A percentile compares a stretch with the other conserved stretches of the same genome.
These are phyloP conservation scores for Halcyon malimbica DNA, from an alignment of 2,113 vertebrate genomes.

Conservation along the genomic window DNA sequence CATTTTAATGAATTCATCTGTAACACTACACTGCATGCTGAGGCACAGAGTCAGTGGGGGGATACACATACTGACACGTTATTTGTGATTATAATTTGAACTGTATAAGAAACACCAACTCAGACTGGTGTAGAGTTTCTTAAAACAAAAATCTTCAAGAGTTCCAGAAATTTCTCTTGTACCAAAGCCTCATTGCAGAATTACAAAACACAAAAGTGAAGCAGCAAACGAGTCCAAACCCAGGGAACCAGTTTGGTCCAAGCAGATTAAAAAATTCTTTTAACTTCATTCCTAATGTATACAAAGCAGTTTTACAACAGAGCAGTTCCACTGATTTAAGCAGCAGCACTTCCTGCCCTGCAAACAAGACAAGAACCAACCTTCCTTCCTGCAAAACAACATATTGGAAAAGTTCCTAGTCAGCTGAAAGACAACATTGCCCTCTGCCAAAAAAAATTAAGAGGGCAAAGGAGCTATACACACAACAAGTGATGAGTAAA, in stretches of 20 bases:
- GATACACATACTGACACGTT: neutral
- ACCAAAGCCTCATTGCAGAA: neutral
- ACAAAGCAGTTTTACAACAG: neutral
- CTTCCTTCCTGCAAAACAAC: neutral
- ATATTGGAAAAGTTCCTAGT: neutral
- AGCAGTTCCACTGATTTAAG: neutral
- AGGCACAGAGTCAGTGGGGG: neutral
- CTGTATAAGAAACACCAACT: neutral
- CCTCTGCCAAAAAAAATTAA: neutral
- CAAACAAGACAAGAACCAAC: neutral
- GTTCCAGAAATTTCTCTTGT: neutral
- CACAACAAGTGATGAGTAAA: neutral
- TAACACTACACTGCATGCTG: neutral
- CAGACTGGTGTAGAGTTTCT: neutral
- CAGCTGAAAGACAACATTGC: neutral
- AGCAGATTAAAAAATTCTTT: neutral
- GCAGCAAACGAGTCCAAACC: neutral
- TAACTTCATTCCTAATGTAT: neutral
- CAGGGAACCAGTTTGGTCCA: neutral
- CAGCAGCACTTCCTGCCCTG: neutral
- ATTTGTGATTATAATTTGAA: slow-evolving; percentile 23
- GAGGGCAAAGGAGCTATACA: neutral
- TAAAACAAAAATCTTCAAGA: neutral
- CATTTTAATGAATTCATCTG: slow-evolving; percentile 43
- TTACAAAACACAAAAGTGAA: neutral